These are phyloP conservation scores for Brachionus asplanchnoidis DNA, from an alignment of 1,140 invertebrate genomes.

Conservation along the genomic window DNA sequence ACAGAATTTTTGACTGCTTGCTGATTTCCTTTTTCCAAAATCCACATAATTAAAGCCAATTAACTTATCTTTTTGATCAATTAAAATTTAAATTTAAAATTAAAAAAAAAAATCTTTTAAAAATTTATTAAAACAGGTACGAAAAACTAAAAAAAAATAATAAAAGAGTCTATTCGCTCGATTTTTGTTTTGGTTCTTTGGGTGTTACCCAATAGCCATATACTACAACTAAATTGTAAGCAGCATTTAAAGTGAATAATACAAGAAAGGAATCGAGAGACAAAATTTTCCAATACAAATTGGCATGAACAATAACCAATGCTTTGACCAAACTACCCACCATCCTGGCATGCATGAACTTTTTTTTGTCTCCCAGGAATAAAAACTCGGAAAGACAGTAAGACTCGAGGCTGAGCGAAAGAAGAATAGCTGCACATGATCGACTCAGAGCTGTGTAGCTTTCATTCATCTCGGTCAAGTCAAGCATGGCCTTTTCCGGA, in stretches of 20 bases:
- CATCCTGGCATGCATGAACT: neutral
- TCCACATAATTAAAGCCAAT: too few species aligned
- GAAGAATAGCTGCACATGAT: neutral
- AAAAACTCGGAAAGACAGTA: neutral
- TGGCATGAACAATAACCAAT: neutral
- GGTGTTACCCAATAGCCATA: neutral
- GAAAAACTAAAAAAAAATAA: neutral
- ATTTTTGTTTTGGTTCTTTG: neutral
- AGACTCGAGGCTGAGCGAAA: constrained; percentile 8
- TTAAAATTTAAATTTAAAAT: too few species aligned
- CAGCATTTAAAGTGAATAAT: neutral
- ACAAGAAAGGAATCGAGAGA: neutral
- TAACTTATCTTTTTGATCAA: too few species aligned
- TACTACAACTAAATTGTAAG: neutral
- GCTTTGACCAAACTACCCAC: neutral
- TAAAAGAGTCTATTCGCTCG: neutral
- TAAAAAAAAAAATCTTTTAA: too few species aligned
- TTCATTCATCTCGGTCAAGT: neutral
- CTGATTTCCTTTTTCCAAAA: too few species aligned
- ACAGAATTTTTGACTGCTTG: too few species aligned
- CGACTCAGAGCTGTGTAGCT: neutral
- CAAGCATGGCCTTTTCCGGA: neutral
- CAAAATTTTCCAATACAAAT: neutral
- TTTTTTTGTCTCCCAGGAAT: neutral
- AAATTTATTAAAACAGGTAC: neutral